Conservation (phyloP, 2,797 vertebrate genomes). For the Sarcophilus harrisii region DNA sequence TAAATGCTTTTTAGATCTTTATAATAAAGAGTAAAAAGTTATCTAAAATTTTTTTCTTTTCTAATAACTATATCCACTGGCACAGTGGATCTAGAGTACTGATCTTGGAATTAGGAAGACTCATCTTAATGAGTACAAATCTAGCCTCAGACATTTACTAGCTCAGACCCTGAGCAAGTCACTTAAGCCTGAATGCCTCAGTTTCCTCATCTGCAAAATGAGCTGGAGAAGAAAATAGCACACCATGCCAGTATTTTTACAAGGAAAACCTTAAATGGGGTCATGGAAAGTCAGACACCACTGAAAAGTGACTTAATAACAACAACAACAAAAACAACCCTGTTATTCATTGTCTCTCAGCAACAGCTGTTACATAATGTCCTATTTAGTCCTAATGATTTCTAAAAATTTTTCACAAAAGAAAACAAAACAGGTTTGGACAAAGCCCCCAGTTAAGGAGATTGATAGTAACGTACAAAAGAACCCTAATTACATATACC, state of each 20-base stretch:
- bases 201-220: not conserved
- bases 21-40: not conserved
- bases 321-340: not conserved
- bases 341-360: not conserved
- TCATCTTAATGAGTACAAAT: not conserved
- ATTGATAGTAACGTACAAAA: not conserved
- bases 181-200: not conserved
- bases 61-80: not conserved
- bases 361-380: not conserved
- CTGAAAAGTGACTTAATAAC: not conserved
- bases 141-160: not conserved
- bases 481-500: not conserved
- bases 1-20: not conserved
- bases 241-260: not conserved
- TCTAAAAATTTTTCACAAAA: not conserved
- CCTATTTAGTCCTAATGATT: not conserved
- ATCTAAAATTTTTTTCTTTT: not conserved
- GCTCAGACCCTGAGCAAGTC: not conserved
- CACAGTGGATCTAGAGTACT: not conserved
- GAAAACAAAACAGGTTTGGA: constrained; percentile 8
- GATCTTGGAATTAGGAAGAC: not conserved
- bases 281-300: not conserved
- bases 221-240: not conserved
- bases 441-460: not conserved
- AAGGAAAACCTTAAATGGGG: not conserved